Conservation (phyloP, 2,888 invertebrate species). For the Epistrophella euchroma region DNA sequence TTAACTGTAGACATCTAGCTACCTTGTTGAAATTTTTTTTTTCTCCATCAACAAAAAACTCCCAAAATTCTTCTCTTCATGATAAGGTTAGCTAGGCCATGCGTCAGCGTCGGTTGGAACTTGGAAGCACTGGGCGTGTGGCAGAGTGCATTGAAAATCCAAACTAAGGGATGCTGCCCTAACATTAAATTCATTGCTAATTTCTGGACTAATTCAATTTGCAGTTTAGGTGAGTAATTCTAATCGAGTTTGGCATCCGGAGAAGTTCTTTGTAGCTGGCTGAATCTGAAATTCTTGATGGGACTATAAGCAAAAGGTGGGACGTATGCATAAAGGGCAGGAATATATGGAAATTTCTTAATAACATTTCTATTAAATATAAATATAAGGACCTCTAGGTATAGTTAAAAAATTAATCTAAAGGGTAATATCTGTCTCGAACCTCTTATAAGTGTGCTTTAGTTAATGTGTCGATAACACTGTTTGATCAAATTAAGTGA, state of each 20-base stretch:
- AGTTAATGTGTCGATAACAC: too few relatives aligned
- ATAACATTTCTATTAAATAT: too few relatives aligned
- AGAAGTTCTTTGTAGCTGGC: neutral
- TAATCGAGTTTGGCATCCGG: conserved; percentile 34
- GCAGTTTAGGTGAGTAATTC: conserved; percentile 52
- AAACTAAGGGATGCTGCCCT: conserved; percentile 49
- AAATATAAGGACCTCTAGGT: too few relatives aligned
- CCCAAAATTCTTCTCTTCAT: neutral
- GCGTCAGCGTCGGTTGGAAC: too few relatives aligned
- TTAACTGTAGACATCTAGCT: conserved; percentile 30
- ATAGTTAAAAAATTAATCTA: too few relatives aligned
- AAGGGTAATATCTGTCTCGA: too few relatives aligned
- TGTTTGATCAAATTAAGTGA: too few relatives aligned
- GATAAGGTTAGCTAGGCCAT: neutral
- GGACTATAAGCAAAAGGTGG: too few relatives aligned
- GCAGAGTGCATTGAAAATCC: conserved; percentile 28
- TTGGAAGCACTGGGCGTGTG: neutral
- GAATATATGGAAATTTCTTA: too few relatives aligned
- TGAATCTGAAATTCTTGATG: too few relatives aligned
- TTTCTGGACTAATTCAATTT: conserved; percentile 67
- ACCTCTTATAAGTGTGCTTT: too few relatives aligned
- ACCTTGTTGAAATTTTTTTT: conserved; percentile 26
- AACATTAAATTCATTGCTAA: conserved; percentile 53
- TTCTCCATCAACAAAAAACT: neutral
- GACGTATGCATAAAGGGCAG: too few relatives aligned